Evolutionary conservation across 2,888 invertebrate genomes (phyloP), one percentile per base, ranked within the genome.

Genomic region (Hofmannophila pseudospretella): DNA sequence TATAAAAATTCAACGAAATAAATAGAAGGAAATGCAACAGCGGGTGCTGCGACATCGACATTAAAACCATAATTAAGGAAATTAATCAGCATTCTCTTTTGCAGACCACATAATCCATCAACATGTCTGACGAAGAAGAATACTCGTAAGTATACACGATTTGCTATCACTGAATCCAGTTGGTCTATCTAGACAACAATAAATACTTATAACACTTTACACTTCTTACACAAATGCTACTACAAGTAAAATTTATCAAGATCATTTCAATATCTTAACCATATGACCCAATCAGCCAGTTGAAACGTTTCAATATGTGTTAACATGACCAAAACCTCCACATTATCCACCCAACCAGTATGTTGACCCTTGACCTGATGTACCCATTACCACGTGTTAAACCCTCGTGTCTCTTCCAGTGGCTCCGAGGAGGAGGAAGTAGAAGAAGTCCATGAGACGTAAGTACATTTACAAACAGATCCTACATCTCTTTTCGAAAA

Each of bases 61-160:
- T n/a, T n/a, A 13, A 16, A 16, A 5, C 5, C 37, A 29, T 20
- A 23, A 14, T 10, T 10, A 9, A 31, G 13, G 16, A 8, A 34
- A 26, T 28, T 31, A 38, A 34, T n/a, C 11, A 10, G 8, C 14
- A 34, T 34, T 67, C 69, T 68, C 44, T 47, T 63, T 84, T 78
- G 36, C 87, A 87, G 87, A 86, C 54, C 70, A 66, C 57, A 75
- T 72, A 86, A 84, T 67, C 75, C 84, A 88, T 86, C 90, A 93
- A 86, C 91, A 96, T 96, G 96, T 96, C 96, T 90, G 96, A 96
- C 91, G 96, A 96, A 87, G 96, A 96, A 89, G 95, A 95, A 90
- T 96, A 96, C 91, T 95, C 96, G 96, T 96, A 90, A 96, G 96
- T 95, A 90, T 64, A 36, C 11, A 16, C 8, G 9, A 11, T 32